phyloP scores from a whole-genome alignment of 2,113 vertebrate species.

The Bos indicus region DNA sequence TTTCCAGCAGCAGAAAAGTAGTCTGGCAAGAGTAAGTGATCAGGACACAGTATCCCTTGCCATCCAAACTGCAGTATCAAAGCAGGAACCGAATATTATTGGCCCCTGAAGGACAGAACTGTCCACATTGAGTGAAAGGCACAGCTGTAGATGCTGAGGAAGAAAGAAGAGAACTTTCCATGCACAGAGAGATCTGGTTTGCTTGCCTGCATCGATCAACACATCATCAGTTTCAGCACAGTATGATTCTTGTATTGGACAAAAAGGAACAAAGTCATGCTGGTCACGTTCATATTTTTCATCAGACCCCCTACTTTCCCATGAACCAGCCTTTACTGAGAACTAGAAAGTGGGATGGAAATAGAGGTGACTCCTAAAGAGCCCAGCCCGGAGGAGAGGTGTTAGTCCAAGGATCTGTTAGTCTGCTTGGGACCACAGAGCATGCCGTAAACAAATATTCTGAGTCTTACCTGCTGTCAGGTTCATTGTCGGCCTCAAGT shows the following conservation, averaged over 20 bases:
- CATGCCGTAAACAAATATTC: accelerated
- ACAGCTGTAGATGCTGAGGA: background rate
- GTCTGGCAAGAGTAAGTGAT: background rate
- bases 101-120: background rate
- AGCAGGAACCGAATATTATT: background rate
- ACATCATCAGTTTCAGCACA: background rate
- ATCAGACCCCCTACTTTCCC: background rate
- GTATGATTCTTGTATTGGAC: background rate
- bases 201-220: accelerated
- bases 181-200: background rate
- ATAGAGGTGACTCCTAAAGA: background rate
- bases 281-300: background rate
- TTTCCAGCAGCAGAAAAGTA: too few relatives aligned
- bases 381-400: accelerated
- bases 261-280: background rate
- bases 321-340: background rate
- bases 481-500: accelerated
- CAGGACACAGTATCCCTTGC: background rate
- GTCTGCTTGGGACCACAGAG: background rate
- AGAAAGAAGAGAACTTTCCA: too few relatives aligned
- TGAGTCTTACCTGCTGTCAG: background rate
- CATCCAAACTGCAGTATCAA: background rate
- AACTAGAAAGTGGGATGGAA: background rate
- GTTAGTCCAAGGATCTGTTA: too few relatives aligned
- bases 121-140: too few relatives aligned